Percentiles rank a stretch among this genome's conserved stretches.
Evolutionary conservation across 2,113 vertebrate genomes (phyloP).

Genomic region (Herpailurus yagouaroundi): DNA sequence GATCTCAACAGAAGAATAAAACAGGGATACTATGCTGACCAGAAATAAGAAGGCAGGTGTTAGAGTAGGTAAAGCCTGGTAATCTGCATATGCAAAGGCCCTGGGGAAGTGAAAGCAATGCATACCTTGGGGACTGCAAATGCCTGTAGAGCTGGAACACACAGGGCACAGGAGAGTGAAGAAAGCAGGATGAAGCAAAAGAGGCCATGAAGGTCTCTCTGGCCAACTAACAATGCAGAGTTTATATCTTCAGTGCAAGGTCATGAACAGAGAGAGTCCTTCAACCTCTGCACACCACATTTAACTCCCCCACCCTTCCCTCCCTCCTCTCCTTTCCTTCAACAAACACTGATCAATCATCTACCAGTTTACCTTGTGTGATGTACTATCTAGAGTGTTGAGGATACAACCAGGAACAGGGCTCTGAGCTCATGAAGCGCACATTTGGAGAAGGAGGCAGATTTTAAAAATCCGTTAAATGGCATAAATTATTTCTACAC

Average conservation of each 20-base stretch:
- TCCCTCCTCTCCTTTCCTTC: neutral
- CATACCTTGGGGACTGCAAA: neutral
- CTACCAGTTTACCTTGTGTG: fast-evolving
- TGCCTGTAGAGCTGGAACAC: neutral
- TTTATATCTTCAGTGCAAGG: neutral
- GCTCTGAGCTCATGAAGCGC: neutral
- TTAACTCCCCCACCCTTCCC: neutral
- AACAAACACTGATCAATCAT: neutral
- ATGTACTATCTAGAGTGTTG: neutral
- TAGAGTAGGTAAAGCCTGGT: neutral
- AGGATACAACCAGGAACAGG: neutral
- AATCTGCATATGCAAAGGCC: neutral
- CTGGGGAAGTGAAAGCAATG: neutral
- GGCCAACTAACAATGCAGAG: neutral
- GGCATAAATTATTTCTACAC: neutral
- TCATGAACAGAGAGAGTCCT: neutral
- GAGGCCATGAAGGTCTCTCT: neutral
- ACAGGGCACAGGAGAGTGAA: neutral
- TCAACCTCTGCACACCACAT: neutral
- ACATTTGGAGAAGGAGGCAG: neutral
- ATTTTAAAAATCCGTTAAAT: neutral
- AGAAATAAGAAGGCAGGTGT: neutral
- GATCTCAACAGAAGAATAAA: neutral
- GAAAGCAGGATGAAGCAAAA: neutral
- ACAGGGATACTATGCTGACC: neutral